phyloP scores from a whole-genome alignment of 2,888 invertebrate species.

The Euphydryas editha region DNA sequence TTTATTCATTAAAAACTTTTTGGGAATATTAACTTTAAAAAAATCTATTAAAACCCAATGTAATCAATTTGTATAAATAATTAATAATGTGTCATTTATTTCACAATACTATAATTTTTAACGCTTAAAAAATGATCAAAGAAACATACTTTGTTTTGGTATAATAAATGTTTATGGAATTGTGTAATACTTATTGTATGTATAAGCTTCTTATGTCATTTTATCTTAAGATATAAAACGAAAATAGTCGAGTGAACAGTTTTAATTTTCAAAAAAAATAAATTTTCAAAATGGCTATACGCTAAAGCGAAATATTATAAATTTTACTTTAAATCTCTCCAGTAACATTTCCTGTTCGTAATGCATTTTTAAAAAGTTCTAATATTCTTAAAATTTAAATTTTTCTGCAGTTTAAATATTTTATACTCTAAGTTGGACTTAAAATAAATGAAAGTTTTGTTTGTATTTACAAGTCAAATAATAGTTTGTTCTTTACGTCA shows the following conservation, averaged over 20 bases:
- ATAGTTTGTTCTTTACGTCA: not conserved
- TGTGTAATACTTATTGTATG: too few species aligned
- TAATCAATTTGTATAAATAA: too few species aligned
- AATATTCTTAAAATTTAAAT: conserved; percentile 1
- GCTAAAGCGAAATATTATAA: not conserved
- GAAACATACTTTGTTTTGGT: too few species aligned
- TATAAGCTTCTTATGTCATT: too few species aligned
- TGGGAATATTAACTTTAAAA: too few species aligned
- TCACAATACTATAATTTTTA: too few species aligned
- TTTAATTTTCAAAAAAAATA: not conserved
- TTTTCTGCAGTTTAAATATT: not conserved
- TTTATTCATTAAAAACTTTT: too few species aligned
- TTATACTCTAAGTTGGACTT: not conserved
- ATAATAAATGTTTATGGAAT: too few species aligned
- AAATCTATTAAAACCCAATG: too few species aligned
- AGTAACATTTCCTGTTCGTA: conserved; percentile 3
- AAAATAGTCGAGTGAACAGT: not conserved
- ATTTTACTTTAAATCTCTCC: conserved; percentile 1
- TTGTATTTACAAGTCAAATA: conserved; percentile 1
- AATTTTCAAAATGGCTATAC: not conserved
- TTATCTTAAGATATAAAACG: not conserved
- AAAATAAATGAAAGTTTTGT: not conserved
- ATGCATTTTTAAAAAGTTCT: conserved; percentile 5
- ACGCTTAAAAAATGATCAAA: too few species aligned
- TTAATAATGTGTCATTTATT: too few species aligned